Evolutionary conservation across 2,888 invertebrate genomes (phyloP), one percentile per base, ranked within the genome.

Genomic region (Calameuta pallipes): DNA sequence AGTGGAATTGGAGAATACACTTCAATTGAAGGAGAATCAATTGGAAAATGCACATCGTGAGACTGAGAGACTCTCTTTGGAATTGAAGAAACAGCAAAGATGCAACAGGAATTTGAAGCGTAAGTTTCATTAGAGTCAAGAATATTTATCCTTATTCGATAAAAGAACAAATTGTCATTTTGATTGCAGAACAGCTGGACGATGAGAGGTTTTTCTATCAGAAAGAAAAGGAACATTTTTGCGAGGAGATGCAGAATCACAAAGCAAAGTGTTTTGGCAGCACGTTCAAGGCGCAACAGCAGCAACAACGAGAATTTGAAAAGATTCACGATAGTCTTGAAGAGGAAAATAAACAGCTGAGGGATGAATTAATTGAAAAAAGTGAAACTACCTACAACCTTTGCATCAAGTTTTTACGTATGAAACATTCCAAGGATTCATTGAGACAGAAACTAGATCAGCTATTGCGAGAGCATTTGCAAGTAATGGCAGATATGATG

Each of bases 151-250:
- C 6, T 36, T 68, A 73, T 73, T 37, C 41, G 9, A 75, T 69
- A 4, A 2, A 33, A 4, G 3, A 30, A 23, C 4, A 3, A 69
- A 11, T 11, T 56, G 41, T 23, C 23, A 56, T 70, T 82, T 82
- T 82, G 33, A 83, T 87, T 89, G 81, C 80, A 88, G 88, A 93
- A 88, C 93, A 94, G 87, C 87, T 94, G 81, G 92, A 93, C 80
- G 93, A 94, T 82, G 94, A 94, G 89, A 91, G 93, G 86, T 92
- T 91, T 79, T 93, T 92, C 85, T 93, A 93, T 86, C 92, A 92
- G 81, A 92, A 93, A 84, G 93, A 94, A 86, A 94, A 94, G 83
- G 92, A 93, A 82, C 90, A 92, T 79, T 93, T 93, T 79, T 91
- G 93, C 79, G 91, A 92, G 75, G 93, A 94, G 88, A 92, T 92